Base-by-base conservation (phyloP, 2,888 invertebrate genomes). In the Clitarchus hookeri region DNA sequence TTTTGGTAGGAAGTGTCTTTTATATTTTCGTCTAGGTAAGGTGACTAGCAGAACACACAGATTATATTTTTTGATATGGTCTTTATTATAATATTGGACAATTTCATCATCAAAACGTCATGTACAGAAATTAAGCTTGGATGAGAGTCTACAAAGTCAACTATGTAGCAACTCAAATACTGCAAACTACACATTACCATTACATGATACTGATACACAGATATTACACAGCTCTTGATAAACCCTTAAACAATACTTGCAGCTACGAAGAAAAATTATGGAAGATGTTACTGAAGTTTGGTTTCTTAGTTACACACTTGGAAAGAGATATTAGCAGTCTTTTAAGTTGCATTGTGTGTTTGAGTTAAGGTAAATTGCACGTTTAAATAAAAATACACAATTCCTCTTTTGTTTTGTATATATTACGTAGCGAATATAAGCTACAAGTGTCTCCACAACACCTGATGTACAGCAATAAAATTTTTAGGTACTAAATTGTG, bases 21-120 rank as follows among this genome's bases (percentile, higher is more conserved):
- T 36, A 36, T 36, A 36, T 36, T 36, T 36, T 36, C 4, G 36
- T 4, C 4, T 36, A 36, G 36, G 36, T 36, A 48, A 48, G 65
- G 65, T 65, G 65, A 23, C n/a, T 3, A n/a, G 23, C 65, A 65
- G 19, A 23, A 23, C 3, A 23, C n/a, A 19, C 65, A 65, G 65
- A 65, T 19, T 16, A 48, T 23, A 48, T 23, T 65, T n/a, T n/a
- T 65, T 65, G 53, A 65, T 65, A 65, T 65, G 19, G 1, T 65
- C 65, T 65, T 65, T 65, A 65, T 65, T 65, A 65, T 65, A 65
- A 65, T 65, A 19, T 65, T n/a, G 65, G 65, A 65, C 65, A 65
- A n/a, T n/a, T 65, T n/a, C 65, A 65, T 65, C 65, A n/a, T 65
- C 65, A 65, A n/a, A 65, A 65, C 19, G n/a, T 65, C n/a, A 19